These are phyloP conservation scores for Limnodromus scolopaceus DNA, from an alignment of 2,797 vertebrate species.

Conservation along the genomic window DNA sequence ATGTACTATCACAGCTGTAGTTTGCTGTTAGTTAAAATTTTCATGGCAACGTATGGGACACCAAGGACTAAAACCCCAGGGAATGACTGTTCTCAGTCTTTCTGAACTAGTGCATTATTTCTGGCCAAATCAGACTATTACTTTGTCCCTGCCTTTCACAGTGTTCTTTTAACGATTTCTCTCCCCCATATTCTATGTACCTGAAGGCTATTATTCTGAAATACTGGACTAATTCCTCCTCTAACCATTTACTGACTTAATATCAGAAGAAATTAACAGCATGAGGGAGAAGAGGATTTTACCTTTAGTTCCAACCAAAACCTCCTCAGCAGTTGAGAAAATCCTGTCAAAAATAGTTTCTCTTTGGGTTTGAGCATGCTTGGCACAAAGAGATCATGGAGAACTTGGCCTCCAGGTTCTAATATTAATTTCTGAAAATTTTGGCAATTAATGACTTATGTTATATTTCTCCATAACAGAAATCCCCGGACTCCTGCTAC, in stretches of 20 bases:
- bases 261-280: neutral
- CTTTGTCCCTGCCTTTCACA: neutral
- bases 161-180: neutral
- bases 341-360: neutral
- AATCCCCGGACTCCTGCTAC: neutral
- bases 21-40: neutral
- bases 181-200: neutral
- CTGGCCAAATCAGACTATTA: neutral
- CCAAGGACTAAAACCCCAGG: neutral
- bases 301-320: neutral
- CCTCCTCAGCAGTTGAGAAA: neutral
- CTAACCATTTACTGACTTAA: neutral
- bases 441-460: neutral
- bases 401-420: neutral
- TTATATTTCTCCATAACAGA: neutral
- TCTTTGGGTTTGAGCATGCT: neutral
- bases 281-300: neutral
- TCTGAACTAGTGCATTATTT: neutral
- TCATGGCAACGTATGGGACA: neutral
- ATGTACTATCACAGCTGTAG: neutral
- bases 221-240: neutral
- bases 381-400: neutral
- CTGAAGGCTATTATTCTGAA: neutral
- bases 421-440: neutral
- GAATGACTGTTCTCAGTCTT: accelerated